These are phyloP conservation scores for Perizoma flavofasciatum DNA, from an alignment of 2,888 invertebrate species.

Conservation along the genomic window DNA sequence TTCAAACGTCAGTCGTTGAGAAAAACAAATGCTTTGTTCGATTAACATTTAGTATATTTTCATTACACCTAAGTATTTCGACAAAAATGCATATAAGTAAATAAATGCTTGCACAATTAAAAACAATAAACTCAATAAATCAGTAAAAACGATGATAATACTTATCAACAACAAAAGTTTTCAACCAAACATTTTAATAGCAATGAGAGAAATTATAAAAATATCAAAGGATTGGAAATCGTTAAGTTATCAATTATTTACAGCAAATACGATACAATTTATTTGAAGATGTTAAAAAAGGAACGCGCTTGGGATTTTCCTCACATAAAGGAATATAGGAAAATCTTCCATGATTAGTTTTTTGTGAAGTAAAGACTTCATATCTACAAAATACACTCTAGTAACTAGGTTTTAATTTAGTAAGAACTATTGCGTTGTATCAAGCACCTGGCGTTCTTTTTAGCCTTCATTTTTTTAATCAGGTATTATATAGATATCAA, in stretches of 20 bases:
- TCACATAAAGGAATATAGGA: too few relatives aligned
- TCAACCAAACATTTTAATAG: slow-evolving; percentile 6
- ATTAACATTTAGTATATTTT: slow-evolving; percentile 14
- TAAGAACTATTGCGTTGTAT: slow-evolving; percentile 16
- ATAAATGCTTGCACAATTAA: slow-evolving; percentile 14
- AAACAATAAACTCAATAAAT: slow-evolving; percentile 16
- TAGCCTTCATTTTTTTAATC: not conserved
- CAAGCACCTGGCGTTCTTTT: slow-evolving; percentile 14
- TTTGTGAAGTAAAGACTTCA: too few relatives aligned
- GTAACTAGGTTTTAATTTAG: not conserved
- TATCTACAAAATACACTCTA: not conserved
- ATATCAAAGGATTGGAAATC: too few relatives aligned
- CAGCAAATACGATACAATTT: too few relatives aligned
- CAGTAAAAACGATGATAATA: slow-evolving; percentile 11
- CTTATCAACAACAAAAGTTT: slow-evolving; percentile 9
- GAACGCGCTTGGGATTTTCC: too few relatives aligned
- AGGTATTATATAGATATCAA: not conserved
- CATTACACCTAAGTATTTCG: slow-evolving; percentile 14
- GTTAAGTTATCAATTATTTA: too few relatives aligned
- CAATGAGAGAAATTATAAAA: not conserved
- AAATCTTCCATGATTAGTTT: too few relatives aligned
- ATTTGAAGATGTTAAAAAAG: too few relatives aligned
- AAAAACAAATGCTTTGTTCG: slow-evolving; percentile 1
- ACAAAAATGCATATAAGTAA: slow-evolving; percentile 21
- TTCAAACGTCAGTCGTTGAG: not conserved